A percentile compares a stretch with the other conserved stretches of the same genome.
Conservation (phyloP, 1,140 invertebrate genomes). For the Babylonia areolata region DNA sequence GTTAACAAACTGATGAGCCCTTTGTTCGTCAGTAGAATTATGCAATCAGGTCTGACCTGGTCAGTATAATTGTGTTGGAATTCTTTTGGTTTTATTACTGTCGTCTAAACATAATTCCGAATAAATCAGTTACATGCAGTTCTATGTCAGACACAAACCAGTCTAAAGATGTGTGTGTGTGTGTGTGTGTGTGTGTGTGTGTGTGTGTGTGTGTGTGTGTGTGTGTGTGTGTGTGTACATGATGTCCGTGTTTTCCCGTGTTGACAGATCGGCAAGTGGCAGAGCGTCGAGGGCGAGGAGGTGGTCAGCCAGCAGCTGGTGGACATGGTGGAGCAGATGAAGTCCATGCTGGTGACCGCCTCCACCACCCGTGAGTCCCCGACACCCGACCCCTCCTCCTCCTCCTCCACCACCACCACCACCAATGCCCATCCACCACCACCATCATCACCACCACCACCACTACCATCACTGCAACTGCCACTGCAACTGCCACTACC, state of each 20-base stretch:
- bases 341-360: slow-evolving; percentile 63
- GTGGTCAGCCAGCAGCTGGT: slow-evolving; percentile 65
- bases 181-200: not conserved
- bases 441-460: not conserved
- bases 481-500: no score
- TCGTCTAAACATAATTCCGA: no score
- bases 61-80: no score
- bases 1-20: no score
- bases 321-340: slow-evolving; percentile 71
- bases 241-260: no score
- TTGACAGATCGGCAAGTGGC: slow-evolving; percentile 67
- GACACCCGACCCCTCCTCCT: not conserved
- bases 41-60: no score
- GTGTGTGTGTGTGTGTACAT: no score
- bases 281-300: slow-evolving; percentile 70
- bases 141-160: no score
- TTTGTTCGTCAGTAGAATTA: no score
- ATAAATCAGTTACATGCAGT: no score
- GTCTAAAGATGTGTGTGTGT: not conserved
- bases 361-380: slow-evolving; percentile 59
- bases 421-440: not conserved
- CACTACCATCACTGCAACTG: not conserved
- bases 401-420: not conserved
- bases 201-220: not conserved
- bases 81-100: no score